Evolutionary conservation across 2,888 invertebrate species (phyloP).

Genomic region (Andrena dorsata): DNA sequence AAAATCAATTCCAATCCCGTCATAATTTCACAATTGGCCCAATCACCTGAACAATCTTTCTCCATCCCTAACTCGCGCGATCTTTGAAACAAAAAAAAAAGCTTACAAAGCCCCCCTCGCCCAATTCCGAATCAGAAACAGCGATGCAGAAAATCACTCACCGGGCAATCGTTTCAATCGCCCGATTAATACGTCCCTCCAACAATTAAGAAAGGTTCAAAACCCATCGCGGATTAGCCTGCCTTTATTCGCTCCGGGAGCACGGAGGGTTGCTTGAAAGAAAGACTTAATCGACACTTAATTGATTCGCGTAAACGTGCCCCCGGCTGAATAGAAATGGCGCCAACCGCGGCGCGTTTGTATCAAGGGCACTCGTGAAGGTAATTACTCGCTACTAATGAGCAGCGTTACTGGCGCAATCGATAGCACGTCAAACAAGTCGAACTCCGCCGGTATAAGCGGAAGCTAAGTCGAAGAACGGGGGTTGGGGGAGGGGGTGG

Average conservation of each 20-base stretch:
- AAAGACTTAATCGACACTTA: slow-evolving; percentile 50
- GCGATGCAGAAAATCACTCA: not conserved
- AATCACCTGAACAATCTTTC: no score
- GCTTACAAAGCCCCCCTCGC: not conserved
- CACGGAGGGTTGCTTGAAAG: slow-evolving; percentile 10
- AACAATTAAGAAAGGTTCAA: not conserved
- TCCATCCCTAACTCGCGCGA: no score
- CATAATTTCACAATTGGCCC: no score
- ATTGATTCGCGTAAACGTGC: slow-evolving; percentile 52
- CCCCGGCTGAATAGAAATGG: slow-evolving; percentile 7
- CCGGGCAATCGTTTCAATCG: not conserved
- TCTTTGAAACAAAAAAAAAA: not conserved
- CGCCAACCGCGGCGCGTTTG: slow-evolving; percentile 26
- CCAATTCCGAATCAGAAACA: not conserved
- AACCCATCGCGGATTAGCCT: slow-evolving; percentile 8
- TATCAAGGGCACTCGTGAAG: slow-evolving; percentile 56
- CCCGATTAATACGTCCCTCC: not conserved
- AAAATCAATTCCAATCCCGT: no score
- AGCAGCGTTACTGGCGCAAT: slow-evolving; percentile 55
- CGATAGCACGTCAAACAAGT: slow-evolving; percentile 65
- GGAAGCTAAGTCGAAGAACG: slow-evolving; percentile 53
- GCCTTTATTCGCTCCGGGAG: not conserved
- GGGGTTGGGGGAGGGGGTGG: not conserved
- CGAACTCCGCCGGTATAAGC: slow-evolving; percentile 56
- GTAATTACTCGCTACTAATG: slow-evolving; percentile 63